phyloP scores from a whole-genome alignment of 2,797 vertebrate genomes.

The Heteromormyrus szaboi region DNA sequence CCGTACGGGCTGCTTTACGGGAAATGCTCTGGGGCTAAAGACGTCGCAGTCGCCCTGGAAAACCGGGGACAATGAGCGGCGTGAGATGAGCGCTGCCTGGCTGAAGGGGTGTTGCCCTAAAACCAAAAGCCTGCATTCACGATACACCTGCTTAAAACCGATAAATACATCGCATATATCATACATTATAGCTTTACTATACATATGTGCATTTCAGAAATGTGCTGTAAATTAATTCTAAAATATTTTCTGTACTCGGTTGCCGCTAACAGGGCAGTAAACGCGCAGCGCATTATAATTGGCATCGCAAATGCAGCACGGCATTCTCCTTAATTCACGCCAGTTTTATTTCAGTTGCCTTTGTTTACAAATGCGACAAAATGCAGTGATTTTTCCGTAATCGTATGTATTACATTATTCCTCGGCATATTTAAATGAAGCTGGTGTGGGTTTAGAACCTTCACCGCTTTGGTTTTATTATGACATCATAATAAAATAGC shows the following conservation, averaged over 20 bases:
- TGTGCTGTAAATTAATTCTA: neutral
- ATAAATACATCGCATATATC: neutral
- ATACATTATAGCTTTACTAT: neutral
- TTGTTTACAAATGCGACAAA: neutral
- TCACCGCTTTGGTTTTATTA: neutral
- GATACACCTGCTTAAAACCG: neutral
- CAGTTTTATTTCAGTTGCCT: neutral
- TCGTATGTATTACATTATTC: neutral
- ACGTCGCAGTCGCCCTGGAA: neutral
- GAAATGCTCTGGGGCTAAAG: neutral
- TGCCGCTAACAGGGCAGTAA: neutral
- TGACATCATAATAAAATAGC: neutral
- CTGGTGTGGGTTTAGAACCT: neutral
- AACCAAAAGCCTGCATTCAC: constrained; percentile 7
- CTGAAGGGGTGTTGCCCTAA: constrained; percentile 40
- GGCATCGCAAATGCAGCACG: neutral
- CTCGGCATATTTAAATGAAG: neutral
- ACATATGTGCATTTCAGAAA: neutral
- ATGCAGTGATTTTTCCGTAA: neutral
- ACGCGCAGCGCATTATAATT: neutral
- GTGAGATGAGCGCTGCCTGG: constrained; percentile 25
- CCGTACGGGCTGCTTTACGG: neutral
- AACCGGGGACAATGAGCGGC: constrained; percentile 34
- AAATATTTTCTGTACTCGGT: neutral
- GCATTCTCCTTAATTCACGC: neutral